phyloP scores from a whole-genome alignment of 2,113 vertebrate species.

The Lepisosteus oculatus region DNA sequence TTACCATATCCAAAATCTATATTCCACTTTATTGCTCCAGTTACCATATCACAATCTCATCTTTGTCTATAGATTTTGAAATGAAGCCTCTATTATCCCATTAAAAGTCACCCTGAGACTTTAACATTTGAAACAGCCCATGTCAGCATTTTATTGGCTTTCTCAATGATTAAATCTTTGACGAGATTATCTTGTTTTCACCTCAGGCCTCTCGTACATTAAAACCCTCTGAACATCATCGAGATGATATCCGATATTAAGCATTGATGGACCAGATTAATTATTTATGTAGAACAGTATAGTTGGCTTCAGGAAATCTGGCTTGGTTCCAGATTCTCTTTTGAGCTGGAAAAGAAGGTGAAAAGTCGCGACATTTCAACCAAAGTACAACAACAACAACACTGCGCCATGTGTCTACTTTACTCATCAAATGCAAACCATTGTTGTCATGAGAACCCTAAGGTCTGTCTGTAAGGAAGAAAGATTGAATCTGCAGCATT shows the following conservation, averaged over 20 bases:
- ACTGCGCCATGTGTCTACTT: not conserved
- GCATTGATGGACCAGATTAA: slow-evolving; percentile 14
- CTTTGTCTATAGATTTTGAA: slow-evolving; percentile 9
- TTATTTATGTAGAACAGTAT: slow-evolving; percentile 16
- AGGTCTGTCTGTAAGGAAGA: no score
- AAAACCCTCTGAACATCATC: not conserved
- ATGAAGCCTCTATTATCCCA: not conserved
- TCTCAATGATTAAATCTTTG: slow-evolving; percentile 3
- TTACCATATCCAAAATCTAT: not conserved
- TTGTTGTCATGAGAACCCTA: no score
- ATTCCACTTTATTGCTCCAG: not conserved
- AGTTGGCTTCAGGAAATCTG: slow-evolving; percentile 12
- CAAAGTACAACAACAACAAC: not conserved
- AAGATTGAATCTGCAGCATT: no score
- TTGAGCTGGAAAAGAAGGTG: not conserved
- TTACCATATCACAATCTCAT: not conserved
- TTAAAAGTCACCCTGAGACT: not conserved
- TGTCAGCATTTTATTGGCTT: slow-evolving; percentile 2
- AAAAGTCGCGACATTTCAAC: not conserved
- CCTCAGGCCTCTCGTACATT: not conserved
- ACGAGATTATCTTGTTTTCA: slow-evolving; percentile 1
- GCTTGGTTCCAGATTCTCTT: not conserved
- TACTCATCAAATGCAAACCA: no score
- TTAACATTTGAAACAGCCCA: not conserved
- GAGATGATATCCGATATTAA: slow-evolving; percentile 21